Conservation (phyloP, 2,888 invertebrate species). For the Cordilura impudica region DNA sequence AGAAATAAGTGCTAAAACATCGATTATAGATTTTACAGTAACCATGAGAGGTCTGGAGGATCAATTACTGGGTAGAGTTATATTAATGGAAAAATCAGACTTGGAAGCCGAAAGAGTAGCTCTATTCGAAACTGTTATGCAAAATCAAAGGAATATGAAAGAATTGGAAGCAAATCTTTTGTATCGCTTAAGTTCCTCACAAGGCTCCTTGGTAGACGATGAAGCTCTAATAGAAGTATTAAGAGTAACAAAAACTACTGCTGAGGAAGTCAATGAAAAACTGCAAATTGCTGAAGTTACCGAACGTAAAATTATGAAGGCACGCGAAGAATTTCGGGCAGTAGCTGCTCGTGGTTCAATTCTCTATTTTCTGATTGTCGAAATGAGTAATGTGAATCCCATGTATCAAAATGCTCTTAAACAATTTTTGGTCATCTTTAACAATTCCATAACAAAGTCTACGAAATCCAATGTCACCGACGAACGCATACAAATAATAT, state of each 20-base stretch:
- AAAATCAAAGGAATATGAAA: constrained; percentile 97
- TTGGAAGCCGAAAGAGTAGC: constrained; percentile 95
- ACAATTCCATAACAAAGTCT: constrained; percentile 94
- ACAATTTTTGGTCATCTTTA: constrained; percentile 95
- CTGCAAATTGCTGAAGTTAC: constrained; percentile 94
- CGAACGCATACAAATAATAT: constrained; percentile 92
- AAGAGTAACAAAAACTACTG: constrained; percentile 90
- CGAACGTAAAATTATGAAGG: constrained; percentile 94
- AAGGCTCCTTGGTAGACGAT: constrained; percentile 96
- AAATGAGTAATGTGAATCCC: constrained; percentile 96
- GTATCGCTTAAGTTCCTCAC: constrained; percentile 93
- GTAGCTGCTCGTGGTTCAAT: constrained; percentile 97
- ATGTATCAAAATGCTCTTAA: constrained; percentile 98
- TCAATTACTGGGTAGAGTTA: constrained; percentile 94
- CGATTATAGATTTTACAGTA: constrained; percentile 98
- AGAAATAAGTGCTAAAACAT: constrained; percentile 96
- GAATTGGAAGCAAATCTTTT: constrained; percentile 95
- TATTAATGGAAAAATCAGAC: constrained; percentile 97
- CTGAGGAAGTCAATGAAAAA: constrained; percentile 97
- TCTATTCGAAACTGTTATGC: constrained; percentile 96
- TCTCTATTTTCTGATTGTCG: constrained; percentile 96
- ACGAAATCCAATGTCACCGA: constrained; percentile 89
- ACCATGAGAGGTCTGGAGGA: constrained; percentile 98
- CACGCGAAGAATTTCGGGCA: constrained; percentile 96
- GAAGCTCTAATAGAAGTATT: constrained; percentile 95